phyloP scores from a whole-genome alignment of 2,888 invertebrate species.

The Fragum fragum region DNA sequence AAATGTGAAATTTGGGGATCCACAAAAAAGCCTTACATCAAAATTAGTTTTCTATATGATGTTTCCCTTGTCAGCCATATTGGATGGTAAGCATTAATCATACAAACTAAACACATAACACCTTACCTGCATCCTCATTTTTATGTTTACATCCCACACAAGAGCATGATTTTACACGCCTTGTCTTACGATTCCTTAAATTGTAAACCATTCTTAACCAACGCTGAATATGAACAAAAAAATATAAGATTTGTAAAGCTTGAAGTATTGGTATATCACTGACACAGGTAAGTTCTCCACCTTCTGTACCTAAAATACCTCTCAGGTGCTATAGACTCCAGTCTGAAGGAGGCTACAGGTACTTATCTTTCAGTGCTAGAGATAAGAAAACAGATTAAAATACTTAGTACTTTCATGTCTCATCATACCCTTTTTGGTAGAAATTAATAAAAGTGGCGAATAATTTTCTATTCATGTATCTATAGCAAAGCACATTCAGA shows the following conservation, averaged over 20 bases:
- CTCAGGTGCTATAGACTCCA: constrained; percentile 17
- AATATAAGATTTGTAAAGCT: neutral
- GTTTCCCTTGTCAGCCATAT: constrained; percentile 34
- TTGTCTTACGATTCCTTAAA: constrained; percentile 57
- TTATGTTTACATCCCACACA: constrained; percentile 50
- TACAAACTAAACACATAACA: constrained; percentile 1
- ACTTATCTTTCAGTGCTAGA: constrained; percentile 11
- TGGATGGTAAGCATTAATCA: constrained; percentile 33
- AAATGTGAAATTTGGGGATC: constrained; percentile 17
- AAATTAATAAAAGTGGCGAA: no score
- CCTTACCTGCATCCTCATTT: constrained; percentile 50
- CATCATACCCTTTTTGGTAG: neutral
- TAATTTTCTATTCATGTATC: no score
- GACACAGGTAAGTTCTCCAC: constrained; percentile 22
- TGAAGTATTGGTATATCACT: neutral
- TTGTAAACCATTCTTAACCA: constrained; percentile 49
- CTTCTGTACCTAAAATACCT: constrained; percentile 28
- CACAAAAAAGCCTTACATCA: constrained; percentile 4
- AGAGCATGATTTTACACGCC: constrained; percentile 47
- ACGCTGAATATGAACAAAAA: neutral
- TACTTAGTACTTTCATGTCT: neutral
- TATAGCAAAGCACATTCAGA: no score
- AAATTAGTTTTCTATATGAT: neutral
- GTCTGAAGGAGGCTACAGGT: constrained; percentile 18
- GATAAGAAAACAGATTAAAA: constrained; percentile 1